Evolutionary conservation across 2,888 invertebrate species (phyloP).

Genomic region (Chrysomela aeneicollis): DNA sequence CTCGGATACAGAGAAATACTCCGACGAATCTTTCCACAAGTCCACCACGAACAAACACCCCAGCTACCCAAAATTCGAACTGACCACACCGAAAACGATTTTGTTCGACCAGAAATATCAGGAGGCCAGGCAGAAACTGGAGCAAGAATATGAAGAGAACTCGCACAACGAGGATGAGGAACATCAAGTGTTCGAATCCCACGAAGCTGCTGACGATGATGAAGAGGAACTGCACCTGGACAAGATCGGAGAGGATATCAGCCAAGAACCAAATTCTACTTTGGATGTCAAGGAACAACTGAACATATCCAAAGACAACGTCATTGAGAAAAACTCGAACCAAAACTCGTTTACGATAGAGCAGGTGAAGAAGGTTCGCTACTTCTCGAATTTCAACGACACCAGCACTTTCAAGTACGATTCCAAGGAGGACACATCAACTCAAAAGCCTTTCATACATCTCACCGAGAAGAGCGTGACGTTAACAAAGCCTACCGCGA

Average conservation of each 20-base stretch:
- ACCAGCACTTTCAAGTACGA: conserved; percentile 60
- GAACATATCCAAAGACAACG: conserved; percentile 50
- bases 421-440: conserved; percentile 33
- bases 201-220: conserved; percentile 38
- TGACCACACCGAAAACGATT: conserved; percentile 66
- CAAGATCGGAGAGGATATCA: conserved; percentile 44
- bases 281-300: conserved; percentile 50
- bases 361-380: conserved; percentile 62
- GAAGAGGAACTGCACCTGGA: conserved; percentile 38
- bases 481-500: conserved; percentile 44
- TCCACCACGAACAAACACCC: conserved; percentile 29
- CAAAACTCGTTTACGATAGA: conserved; percentile 57
- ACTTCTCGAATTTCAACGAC: conserved; percentile 65
- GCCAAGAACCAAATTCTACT: conserved; percentile 44
- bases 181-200: conserved; percentile 30
- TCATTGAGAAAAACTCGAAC: conserved; percentile 48
- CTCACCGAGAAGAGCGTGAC: conserved; percentile 44
- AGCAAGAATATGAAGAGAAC: conserved; percentile 60
- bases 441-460: conserved; percentile 29
- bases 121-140: conserved; percentile 65
- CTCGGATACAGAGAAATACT: conserved; percentile 57
- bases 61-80: conserved; percentile 38
- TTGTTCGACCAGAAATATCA: conserved; percentile 66
- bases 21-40: conserved; percentile 42
- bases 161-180: conserved; percentile 29